phyloP scores from a whole-genome alignment of 64 coral and sea anemone species.

The Catalaphyllia jardinei region DNA sequence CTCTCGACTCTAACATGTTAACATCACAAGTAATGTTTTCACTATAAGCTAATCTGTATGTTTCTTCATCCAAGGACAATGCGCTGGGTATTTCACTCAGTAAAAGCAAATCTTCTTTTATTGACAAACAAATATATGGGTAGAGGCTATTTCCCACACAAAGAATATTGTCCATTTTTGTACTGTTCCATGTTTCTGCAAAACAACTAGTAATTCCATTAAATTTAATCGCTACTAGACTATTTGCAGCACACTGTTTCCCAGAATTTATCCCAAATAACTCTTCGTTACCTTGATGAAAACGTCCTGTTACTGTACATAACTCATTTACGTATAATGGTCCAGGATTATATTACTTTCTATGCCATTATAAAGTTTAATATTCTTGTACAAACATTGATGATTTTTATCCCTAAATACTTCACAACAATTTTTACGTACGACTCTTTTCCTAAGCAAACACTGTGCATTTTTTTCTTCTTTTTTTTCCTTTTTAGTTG shows the following conservation, averaged over 20 bases:
- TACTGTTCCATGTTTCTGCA: neutral
- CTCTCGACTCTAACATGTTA: too few species aligned
- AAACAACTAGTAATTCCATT: neutral
- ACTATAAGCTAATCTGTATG: too few species aligned
- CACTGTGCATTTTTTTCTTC: too few species aligned
- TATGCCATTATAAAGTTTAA: too few species aligned
- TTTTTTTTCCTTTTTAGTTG: neutral
- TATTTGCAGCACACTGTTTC: conserved; percentile 5
- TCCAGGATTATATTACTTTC: too few species aligned
- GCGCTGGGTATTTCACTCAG: too few species aligned
- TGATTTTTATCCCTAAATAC: neutral
- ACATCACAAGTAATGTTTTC: too few species aligned
- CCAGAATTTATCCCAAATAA: neutral
- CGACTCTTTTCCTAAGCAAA: neutral
- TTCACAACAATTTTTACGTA: neutral
- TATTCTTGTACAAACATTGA: neutral
- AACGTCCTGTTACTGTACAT: neutral
- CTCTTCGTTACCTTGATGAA: neutral
- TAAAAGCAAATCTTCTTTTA: too few species aligned
- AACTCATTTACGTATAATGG: neutral
- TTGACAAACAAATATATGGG: too few species aligned
- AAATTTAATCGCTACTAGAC: neutral
- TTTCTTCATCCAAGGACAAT: too few species aligned
- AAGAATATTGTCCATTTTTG: too few species aligned
- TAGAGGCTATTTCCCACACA: too few species aligned